Percentiles rank a stretch among this genome's conserved stretches.
phyloP scores from a whole-genome alignment of 2,113 vertebrate species.

The Pelusios castaneus region DNA sequence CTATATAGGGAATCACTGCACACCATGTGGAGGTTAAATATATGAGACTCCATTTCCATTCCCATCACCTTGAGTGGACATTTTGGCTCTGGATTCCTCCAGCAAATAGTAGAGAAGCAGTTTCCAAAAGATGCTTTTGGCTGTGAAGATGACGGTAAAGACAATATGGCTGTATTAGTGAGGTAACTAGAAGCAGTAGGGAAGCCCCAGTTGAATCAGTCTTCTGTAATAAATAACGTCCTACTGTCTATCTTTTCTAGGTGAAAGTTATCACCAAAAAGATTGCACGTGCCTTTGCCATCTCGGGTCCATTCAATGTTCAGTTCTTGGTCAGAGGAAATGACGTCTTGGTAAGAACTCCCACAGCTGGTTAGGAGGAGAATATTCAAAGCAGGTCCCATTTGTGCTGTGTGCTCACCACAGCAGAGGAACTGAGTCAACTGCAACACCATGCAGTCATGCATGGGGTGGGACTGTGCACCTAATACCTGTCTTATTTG shows the following conservation, averaged over 20 bases:
- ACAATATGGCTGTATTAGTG: background rate
- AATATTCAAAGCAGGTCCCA: background rate
- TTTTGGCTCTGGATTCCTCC: background rate
- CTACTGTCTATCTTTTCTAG: constrained; percentile 66
- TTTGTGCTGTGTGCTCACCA: background rate
- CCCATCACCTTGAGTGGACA: background rate
- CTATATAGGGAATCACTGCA: background rate
- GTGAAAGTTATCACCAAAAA: constrained; percentile 89
- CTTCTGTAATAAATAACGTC: background rate
- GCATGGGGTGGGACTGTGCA: background rate
- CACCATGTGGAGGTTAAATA: background rate
- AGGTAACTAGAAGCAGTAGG: background rate
- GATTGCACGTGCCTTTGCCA: constrained; percentile 92
- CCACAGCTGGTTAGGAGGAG: background rate
- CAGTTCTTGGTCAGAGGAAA: constrained; percentile 95
- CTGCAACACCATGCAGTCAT: background rate
- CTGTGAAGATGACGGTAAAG: background rate
- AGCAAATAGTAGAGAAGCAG: background rate
- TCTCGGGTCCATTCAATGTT: constrained; percentile 95
- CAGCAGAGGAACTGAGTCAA: background rate
- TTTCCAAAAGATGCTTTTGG: background rate
- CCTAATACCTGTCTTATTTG: background rate
- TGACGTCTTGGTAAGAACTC: constrained; percentile 89
- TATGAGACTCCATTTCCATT: background rate
- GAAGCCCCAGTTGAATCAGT: background rate